Percentiles rank a stretch among this genome's conserved stretches.
These are phyloP conservation scores for Tachycineta bicolor DNA, from an alignment of 2,113 vertebrate species.

Conservation along the genomic window DNA sequence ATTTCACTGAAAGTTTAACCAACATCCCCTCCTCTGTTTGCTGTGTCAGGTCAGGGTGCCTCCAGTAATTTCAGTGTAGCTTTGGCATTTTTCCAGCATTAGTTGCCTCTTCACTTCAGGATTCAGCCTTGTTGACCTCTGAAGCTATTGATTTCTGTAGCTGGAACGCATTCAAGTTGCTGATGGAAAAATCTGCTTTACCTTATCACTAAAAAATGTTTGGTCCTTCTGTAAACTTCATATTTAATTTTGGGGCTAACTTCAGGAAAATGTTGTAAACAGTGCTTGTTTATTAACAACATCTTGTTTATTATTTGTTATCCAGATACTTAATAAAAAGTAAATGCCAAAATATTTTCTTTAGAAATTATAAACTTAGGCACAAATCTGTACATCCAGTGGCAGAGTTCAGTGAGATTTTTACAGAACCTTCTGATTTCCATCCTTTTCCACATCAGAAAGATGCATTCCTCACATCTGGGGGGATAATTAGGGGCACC, in stretches of 20 bases:
- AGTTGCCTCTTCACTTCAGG: conserved; percentile 6
- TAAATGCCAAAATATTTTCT: not conserved
- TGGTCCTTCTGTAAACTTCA: not conserved
- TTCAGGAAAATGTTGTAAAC: not conserved
- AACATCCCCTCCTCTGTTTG: conserved; percentile 31
- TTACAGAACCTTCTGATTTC: not conserved
- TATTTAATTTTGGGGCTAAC: not conserved
- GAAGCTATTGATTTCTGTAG: conserved; percentile 39
- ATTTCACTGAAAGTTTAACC: conserved; percentile 39
- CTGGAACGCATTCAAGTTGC: not conserved
- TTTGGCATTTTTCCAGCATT: conserved; percentile 34
- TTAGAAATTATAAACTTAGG: not conserved
- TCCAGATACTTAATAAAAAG: not conserved
- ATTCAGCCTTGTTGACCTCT: conserved; percentile 32
- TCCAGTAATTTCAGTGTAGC: not conserved
- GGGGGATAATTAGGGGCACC: not conserved
- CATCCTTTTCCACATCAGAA: not conserved
- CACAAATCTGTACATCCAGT: not conserved
- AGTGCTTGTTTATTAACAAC: not conserved
- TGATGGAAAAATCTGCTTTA: not conserved
- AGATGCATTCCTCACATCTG: not conserved
- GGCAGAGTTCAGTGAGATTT: not conserved
- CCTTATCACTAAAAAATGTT: not conserved
- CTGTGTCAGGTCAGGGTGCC: conserved; percentile 37
- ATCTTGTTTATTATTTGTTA: not conserved